Base-by-base conservation (phyloP, 2,113 vertebrate species). In the Stigmatopora nigra region DNA sequence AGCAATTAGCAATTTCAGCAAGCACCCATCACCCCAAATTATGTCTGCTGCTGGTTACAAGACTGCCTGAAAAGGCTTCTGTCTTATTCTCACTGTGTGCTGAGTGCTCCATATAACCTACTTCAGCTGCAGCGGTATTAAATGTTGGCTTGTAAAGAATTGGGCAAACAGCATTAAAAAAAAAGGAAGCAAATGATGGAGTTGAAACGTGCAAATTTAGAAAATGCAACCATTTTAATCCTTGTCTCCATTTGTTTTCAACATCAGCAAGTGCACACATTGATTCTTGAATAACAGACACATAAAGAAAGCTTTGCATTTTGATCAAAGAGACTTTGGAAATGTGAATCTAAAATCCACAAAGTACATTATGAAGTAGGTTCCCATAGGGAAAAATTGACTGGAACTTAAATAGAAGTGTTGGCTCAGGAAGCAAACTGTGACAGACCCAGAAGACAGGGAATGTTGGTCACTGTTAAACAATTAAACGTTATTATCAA, bases 1-100 rank as follows among this genome's bases (percentile, higher is more conserved):
- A 63, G 65, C 70, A 61, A 67, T 78, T 69, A 78, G 67, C 53
- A 68, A 74, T 68, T 75, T 69, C 65, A 16, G 70, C 72, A 71
- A 61, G 61, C 38, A 69, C 49, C 55, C 19, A 25, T 0, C 6
- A 14, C 8, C 31, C 56, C 13, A 13, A 79, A 35, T 73, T 75
- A 48, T 65, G 69, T 76, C 58, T 62, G 61, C 68, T 41, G 6
- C 47, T 5, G 17, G 20, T 62, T 75, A 69, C 67, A 61, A 79
- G 57, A 59, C 35, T 59, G 57, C 35, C 36, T 59, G 78, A 70
- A 75, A 72, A 59, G 35, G 53, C 65, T 72, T 65, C 51, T 67
- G 64, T 80, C 36, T 47, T 67, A 64, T 55, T 57, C 47, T 14
- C 15, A 46, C 31, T 20, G 13, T 49, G 41, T 38, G 0, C 51